Base-by-base conservation (phyloP, 2,113 vertebrate genomes). In the Vicugna pacos region DNA sequence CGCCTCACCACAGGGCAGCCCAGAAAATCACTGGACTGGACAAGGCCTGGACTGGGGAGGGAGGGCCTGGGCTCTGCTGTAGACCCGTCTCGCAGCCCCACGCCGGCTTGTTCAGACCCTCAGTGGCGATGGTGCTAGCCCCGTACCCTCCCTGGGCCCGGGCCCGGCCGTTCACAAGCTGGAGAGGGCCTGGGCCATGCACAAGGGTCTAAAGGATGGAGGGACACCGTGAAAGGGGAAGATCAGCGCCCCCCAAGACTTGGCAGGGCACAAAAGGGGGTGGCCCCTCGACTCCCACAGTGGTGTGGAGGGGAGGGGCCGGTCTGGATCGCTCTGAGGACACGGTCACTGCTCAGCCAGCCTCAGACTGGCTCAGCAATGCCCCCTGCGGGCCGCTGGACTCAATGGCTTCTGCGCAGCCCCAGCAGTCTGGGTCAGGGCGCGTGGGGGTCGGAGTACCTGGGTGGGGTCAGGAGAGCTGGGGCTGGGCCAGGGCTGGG, bases 311-410 rank as follows among this genome's bases (percentile, higher is more conserved):
- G 0, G 26, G 3, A 30, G 64, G 19, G 22, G 12, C 26, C 0
- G 0, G 56, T 22, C 35, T 1, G 10, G 81, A 32, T 56, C 3
- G 0, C 16, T 22, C 42, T 0, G 4, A 56, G 2, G 3, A 2
- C 12, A 2, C 0, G 1, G 8, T 54, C 8, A 2, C 30, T 8
- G 67, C 42, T 1, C 0, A 2, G 19, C 28, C 0, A 30, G 12
- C 26, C 56, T 54, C 32, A 38, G 48, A 22, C 5, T 1, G 11
- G 56, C 52, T 67, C 24, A 16, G 19, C 9, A 7, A 73, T 10
- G 24, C 96, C 92, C 92, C 73, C 97, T 95, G 77, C 95, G 73
- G 97, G 86, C 48, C 1, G 0, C 22, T 10, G 26, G 3, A 1
- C 13, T 38, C 15, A 35, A 42, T 0, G 12, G 16, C 22, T 12